Conservation (phyloP, 1,140 invertebrate species). For the Lutraria rhynchaena region DNA sequence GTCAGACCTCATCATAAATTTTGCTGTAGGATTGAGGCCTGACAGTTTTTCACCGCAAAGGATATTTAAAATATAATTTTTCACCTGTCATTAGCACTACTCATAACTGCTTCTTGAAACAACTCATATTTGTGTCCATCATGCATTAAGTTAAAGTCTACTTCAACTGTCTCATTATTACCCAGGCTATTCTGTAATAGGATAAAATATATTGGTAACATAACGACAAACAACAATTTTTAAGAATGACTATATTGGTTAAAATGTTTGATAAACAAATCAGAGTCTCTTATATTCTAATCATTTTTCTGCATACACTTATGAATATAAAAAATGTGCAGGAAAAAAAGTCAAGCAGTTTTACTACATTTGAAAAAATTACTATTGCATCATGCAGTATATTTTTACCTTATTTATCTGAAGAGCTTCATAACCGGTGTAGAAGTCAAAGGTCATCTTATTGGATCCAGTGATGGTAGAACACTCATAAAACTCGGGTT, state of each 20-base stretch:
- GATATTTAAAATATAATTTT: too few relatives aligned
- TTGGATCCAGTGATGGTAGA: conserved; percentile 60
- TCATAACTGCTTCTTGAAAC: conserved; percentile 65
- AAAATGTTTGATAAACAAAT: too few relatives aligned
- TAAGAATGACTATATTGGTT: too few relatives aligned
- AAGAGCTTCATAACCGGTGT: conserved; percentile 74
- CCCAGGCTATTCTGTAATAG: conserved; percentile 28
- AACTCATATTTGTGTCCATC: conserved; percentile 62
- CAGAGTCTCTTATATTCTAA: too few relatives aligned
- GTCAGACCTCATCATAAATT: too few relatives aligned
- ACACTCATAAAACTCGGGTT: conserved; percentile 79
- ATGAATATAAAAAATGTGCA: too few relatives aligned
- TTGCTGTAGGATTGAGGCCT: too few relatives aligned
- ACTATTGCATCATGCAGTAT: conserved; percentile 7
- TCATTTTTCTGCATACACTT: too few relatives aligned
- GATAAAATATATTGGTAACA: not conserved
- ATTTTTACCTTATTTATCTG: conserved; percentile 77
- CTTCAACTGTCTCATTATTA: conserved; percentile 53
- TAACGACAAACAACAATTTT: too few relatives aligned
- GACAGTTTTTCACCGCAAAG: too few relatives aligned
- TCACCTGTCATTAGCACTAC: conserved; percentile 32
- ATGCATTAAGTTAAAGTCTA: conserved; percentile 61
- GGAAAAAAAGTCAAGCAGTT: too few relatives aligned
- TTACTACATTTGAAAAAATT: not conserved
- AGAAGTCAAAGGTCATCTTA: conserved; percentile 73